Percentiles rank a stretch among this genome's conserved stretches.
phyloP scores from a whole-genome alignment of 2,888 invertebrate genomes.

The Eristalis arbustorum region DNA sequence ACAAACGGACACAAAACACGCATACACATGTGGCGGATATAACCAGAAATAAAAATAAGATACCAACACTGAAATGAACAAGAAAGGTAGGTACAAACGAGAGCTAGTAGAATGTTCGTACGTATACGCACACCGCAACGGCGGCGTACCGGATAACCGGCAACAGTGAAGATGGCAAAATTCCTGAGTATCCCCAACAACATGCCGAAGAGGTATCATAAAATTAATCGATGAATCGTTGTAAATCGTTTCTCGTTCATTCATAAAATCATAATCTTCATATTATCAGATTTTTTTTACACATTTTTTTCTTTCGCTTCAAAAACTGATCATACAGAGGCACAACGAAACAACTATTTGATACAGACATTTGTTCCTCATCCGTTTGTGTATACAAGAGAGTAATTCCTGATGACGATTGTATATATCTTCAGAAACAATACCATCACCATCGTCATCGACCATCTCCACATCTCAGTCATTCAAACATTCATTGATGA shows the following conservation, averaged over 20 bases:
- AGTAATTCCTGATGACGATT: background rate
- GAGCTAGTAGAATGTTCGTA: slow-evolving; percentile 45
- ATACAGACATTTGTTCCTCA: slow-evolving; percentile 64
- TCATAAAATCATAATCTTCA: slow-evolving; percentile 62
- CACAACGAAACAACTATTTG: slow-evolving; percentile 58
- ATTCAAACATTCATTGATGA: slow-evolving; percentile 65
- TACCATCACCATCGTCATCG: background rate
- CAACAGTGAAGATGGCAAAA: slow-evolving; percentile 72
- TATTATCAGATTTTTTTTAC: slow-evolving; percentile 16
- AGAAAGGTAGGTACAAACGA: slow-evolving; percentile 17
- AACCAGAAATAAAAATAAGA: slow-evolving; percentile 17
- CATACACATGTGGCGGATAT: slow-evolving; percentile 30
- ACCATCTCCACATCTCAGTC: slow-evolving; percentile 28
- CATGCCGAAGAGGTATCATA: slow-evolving; percentile 16
- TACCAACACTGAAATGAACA: slow-evolving; percentile 4
- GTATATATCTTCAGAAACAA: slow-evolving; percentile 3
- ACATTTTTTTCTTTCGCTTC: slow-evolving; percentile 22
- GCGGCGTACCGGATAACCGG: slow-evolving; percentile 1
- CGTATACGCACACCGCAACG: slow-evolving; percentile 15
- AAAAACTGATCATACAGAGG: slow-evolving; percentile 53
- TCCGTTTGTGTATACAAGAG: slow-evolving; percentile 53
- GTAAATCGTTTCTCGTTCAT: slow-evolving; percentile 58
- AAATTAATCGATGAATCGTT: slow-evolving; percentile 23
- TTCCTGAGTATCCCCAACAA: slow-evolving; percentile 73
- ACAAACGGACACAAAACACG: slow-evolving; percentile 63